phyloP scores from a whole-genome alignment of 1,140 invertebrate genomes.

The Zaprionus davidi region DNA sequence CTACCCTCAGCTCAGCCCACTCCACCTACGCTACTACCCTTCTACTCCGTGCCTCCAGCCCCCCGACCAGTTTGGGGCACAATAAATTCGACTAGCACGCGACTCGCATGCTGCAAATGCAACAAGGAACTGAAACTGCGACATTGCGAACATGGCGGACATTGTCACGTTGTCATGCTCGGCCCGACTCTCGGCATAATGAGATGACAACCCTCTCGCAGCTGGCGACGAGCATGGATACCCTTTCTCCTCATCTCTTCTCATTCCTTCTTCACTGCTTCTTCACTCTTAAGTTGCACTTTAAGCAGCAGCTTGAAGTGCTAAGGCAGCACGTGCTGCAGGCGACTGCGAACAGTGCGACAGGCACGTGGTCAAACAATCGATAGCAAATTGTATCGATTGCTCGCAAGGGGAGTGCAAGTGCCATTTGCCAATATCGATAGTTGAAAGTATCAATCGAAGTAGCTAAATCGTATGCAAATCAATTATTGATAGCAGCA shows the following conservation, averaged over 20 bases:
- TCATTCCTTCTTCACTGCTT: neutral
- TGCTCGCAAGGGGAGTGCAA: neutral
- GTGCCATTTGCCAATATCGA: neutral
- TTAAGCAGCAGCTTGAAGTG: slow-evolving; percentile 17
- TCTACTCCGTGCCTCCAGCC: neutral
- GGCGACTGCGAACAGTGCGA: neutral
- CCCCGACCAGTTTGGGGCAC: slow-evolving; percentile 4
- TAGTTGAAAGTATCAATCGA: neutral
- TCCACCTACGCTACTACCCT: neutral
- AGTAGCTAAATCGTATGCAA: too few relatives aligned
- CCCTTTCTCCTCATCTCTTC: neutral
- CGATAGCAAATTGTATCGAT: neutral
- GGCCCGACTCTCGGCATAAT: slow-evolving; percentile 73
- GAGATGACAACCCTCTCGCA: slow-evolving; percentile 59
- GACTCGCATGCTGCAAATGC: slow-evolving; percentile 50
- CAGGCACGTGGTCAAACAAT: neutral
- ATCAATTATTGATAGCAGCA: too few relatives aligned
- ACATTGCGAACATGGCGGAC: slow-evolving; percentile 21
- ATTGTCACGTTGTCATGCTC: slow-evolving; percentile 78
- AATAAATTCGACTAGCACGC: slow-evolving; percentile 78
- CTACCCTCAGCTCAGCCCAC: neutral
- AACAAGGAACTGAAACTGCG: slow-evolving; percentile 13
- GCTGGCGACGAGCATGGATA: neutral
- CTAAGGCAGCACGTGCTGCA: neutral
- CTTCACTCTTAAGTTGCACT: neutral